phyloP scores from a whole-genome alignment of 2,113 vertebrate genomes.

The Nothobranchius kuhntae region DNA sequence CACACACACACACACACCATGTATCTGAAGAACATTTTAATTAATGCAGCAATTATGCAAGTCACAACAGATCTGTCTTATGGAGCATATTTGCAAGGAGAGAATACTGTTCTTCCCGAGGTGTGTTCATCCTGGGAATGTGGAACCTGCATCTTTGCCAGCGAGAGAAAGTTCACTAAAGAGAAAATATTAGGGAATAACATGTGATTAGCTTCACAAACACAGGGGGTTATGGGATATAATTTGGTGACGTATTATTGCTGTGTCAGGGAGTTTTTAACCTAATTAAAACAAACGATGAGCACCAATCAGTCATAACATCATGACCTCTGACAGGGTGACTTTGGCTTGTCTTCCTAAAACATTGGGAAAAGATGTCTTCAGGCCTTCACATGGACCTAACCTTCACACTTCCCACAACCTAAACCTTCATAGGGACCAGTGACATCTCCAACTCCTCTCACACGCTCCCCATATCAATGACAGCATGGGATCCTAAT shows the following conservation, averaged over 20 bases:
- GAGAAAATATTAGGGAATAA: slow-evolving; percentile 62
- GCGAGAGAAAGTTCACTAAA: slow-evolving; percentile 31
- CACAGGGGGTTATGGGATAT: slow-evolving; percentile 33
- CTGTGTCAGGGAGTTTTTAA: slow-evolving; percentile 17
- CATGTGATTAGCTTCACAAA: slow-evolving; percentile 47
- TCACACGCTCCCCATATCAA: not conserved
- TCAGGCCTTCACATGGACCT: not conserved
- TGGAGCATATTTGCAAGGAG: slow-evolving; percentile 49
- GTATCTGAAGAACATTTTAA: slow-evolving; percentile 72
- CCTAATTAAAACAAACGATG: slow-evolving; percentile 1
- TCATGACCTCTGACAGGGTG: not conserved
- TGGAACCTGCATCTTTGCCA: slow-evolving; percentile 43
- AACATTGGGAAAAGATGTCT: not conserved
- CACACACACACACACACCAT: slow-evolving; percentile 1
- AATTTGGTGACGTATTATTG: slow-evolving; percentile 37
- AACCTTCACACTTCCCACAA: not conserved
- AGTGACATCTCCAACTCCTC: not conserved
- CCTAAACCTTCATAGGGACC: not conserved
- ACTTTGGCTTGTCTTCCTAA: not conserved
- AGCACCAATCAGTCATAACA: not conserved
- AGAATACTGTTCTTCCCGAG: slow-evolving; percentile 60
- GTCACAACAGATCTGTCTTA: slow-evolving; percentile 63
- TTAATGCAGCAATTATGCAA: slow-evolving; percentile 70
- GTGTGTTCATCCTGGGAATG: slow-evolving; percentile 60
- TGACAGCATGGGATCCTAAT: not conserved